Evolutionary conservation across 2,888 invertebrate genomes (phyloP).

Genomic region (Gymnocheta viridis): DNA sequence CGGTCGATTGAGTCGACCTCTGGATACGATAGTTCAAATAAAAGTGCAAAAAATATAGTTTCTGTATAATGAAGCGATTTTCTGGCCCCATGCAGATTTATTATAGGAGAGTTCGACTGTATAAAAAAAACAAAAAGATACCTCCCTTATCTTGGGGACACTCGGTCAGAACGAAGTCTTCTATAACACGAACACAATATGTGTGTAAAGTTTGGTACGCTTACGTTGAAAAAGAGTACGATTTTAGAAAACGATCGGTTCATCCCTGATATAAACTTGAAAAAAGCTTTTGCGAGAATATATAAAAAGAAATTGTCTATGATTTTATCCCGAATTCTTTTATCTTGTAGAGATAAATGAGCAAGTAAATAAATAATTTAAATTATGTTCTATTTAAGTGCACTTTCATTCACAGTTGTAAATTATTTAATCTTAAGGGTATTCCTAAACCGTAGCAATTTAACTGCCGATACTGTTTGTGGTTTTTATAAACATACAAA

Average conservation of each 20-base stretch:
- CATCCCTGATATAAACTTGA: background rate
- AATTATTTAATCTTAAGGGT: conserved; percentile 34
- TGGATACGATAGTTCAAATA: too few species aligned
- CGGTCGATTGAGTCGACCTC: too few species aligned
- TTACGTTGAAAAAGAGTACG: too few species aligned
- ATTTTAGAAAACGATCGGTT: background rate
- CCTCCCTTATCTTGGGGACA: too few species aligned
- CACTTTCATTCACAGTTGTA: conserved; percentile 28
- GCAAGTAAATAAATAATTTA: background rate
- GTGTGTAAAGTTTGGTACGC: too few species aligned
- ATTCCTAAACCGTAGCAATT: conserved; percentile 10
- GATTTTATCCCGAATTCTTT: background rate
- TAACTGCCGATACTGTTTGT: conserved; percentile 34
- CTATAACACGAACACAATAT: too few species aligned
- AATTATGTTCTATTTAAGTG: background rate
- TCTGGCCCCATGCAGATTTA: too few species aligned
- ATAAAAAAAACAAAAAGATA: too few species aligned
- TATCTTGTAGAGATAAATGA: background rate
- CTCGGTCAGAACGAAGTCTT: too few species aligned
- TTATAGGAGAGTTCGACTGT: too few species aligned
- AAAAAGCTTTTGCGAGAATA: background rate
- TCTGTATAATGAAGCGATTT: too few species aligned
- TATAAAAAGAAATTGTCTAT: background rate
- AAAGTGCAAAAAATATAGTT: too few species aligned
- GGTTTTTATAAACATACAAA: conserved; percentile 44